A percentile compares a stretch with the other conserved stretches of the same genome.
phyloP scores from a whole-genome alignment of 2,797 vertebrate species.

The Balearica regulorum region DNA sequence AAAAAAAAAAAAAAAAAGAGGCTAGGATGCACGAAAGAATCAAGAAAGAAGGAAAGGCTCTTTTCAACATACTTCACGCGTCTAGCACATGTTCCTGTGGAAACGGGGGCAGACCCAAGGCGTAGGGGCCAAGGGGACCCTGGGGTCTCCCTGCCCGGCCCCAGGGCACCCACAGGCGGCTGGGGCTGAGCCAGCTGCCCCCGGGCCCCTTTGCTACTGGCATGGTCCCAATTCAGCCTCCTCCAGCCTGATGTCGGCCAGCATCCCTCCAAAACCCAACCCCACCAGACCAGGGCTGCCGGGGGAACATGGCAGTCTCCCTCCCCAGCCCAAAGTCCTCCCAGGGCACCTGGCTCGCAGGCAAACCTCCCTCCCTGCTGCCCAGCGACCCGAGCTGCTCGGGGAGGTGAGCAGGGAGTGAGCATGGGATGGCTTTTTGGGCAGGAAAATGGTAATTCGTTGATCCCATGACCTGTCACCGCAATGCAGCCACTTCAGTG shows the following conservation, averaged over 20 bases:
- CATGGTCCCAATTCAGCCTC: background rate
- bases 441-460: background rate
- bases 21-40: background rate
- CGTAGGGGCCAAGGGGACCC: background rate
- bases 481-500: background rate
- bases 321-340: background rate
- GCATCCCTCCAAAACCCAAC: background rate
- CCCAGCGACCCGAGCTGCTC: fast-evolving
- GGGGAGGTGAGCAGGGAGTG: background rate
- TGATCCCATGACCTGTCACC: fast-evolving
- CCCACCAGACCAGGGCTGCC: background rate
- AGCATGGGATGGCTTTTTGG: background rate
- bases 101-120: background rate
- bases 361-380: background rate
- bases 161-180: background rate
- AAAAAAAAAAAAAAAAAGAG: background rate
- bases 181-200: fast-evolving
- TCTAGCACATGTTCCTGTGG: background rate
- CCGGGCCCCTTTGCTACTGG: background rate
- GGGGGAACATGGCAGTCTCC: background rate
- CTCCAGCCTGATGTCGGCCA: background rate
- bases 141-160: background rate
- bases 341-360: background rate
- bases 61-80: background rate
- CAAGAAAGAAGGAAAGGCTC: background rate